Evolutionary conservation across 2,888 invertebrate genomes (phyloP).

Genomic region (Nasonovia ribisnigri): DNA sequence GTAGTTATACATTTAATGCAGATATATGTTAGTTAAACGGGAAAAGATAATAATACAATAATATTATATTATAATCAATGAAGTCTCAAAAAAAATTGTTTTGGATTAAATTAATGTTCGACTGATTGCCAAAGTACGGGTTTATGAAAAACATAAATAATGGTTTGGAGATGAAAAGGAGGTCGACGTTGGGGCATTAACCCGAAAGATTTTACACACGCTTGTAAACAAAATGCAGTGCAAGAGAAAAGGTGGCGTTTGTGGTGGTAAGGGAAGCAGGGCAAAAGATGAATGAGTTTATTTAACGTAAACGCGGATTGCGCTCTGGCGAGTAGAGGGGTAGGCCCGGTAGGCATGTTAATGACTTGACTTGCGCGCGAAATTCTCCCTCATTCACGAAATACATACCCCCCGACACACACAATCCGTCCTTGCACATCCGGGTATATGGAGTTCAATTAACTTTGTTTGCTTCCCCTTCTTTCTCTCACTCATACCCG

Average conservation of each 20-base stretch:
- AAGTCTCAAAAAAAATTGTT: not conserved
- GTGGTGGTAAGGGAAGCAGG: constrained; percentile 28
- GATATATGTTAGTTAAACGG: not conserved
- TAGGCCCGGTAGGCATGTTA: constrained; percentile 61
- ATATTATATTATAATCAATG: not conserved
- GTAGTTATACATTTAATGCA: not conserved
- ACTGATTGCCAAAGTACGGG: not conserved
- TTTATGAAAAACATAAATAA: not conserved
- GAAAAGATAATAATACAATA: not conserved
- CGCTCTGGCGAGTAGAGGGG: constrained; percentile 49
- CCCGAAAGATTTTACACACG: constrained; percentile 52
- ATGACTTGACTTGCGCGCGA: constrained; percentile 65
- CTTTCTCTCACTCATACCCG: constrained; percentile 5
- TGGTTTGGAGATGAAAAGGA: constrained; percentile 25
- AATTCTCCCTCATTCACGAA: constrained; percentile 65
- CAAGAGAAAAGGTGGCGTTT: not conserved
- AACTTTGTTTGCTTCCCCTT: constrained; percentile 63
- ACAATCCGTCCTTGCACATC: constrained; percentile 27
- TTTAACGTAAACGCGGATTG: constrained; percentile 55
- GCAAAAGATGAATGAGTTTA: constrained; percentile 64
- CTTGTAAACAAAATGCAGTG: constrained; percentile 57
- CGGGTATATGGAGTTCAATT: constrained; percentile 58
- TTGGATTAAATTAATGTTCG: not conserved
- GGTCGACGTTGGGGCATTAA: constrained; percentile 61
- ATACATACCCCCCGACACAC: constrained; percentile 26